A percentile compares a stretch with the other conserved stretches of the same genome.
Conservation (phyloP, 2,113 vertebrate species). For the Corythaeola cristata region DNA sequence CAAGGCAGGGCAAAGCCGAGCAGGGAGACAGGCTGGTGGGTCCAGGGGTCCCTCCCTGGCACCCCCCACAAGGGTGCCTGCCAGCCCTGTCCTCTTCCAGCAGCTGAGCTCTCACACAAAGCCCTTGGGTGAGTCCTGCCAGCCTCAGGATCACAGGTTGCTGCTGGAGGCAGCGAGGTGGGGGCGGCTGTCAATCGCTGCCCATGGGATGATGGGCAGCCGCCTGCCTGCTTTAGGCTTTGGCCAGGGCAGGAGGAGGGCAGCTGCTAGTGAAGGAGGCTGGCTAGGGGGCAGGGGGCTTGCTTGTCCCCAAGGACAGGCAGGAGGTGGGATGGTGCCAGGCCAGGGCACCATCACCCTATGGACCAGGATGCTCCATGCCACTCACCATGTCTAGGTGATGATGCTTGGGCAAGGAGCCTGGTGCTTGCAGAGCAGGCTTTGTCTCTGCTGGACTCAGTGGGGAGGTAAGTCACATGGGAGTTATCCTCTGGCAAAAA, state of each 20-base stretch:
- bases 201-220: background rate
- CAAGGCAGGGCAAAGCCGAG: background rate
- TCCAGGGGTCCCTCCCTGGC: background rate
- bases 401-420: background rate
- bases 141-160: background rate
- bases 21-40: background rate
- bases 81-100: background rate
- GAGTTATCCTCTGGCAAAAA: background rate
- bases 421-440: background rate
- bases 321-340: background rate
- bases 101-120: background rate
- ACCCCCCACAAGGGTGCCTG: background rate
- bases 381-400: background rate
- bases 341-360: background rate
- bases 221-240: background rate
- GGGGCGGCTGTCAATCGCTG: background rate
- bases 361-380: fast-evolving
- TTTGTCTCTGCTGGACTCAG: background rate
- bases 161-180: fast-evolving
- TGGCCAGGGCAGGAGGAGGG: too few species aligned
- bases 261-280: background rate
- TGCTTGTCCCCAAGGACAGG: fast-evolving
- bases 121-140: background rate
- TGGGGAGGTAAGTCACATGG: background rate
- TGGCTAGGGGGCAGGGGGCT: background rate